Base-by-base conservation (phyloP, 2,113 vertebrate species). In the Peucedramus taeniatus region DNA sequence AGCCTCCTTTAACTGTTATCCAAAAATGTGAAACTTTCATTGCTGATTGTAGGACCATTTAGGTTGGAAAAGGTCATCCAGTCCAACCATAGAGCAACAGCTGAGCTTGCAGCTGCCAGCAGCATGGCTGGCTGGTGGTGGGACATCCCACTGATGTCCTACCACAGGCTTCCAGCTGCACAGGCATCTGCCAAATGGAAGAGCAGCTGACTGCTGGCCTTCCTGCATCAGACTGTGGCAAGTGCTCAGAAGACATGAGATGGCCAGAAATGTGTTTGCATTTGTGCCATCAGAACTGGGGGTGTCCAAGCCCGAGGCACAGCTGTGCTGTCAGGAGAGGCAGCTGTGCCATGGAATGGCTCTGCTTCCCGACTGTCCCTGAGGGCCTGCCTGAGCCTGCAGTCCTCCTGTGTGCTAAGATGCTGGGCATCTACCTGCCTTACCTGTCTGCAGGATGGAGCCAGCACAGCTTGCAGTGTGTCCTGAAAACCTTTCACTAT, bases 401-500 rank as follows among this genome's bases (percentile, higher is more conserved):
- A 59, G 31, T 42, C 24, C 54, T 74, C 20, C 49, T 53, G 56
- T 0, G 0, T 72, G 72, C 49, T 33, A 35, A 15, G 30, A 5
- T 23, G 49, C 28, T 37, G 37, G 30, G 31, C 15, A 4, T 17
- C 42, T 26, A 8, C 33, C 28, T 23, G 0, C 49, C 71, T 64
- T 47, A 59, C 23, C 42, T 17, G 1, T 35, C 81, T 77, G 59
- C 50, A 28, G 77, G 81, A 72, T 11, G 53, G 83, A 94, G 49
- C 44, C 24, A 19, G 56, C 47, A 39, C 45, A 82, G 56, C 35
- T 79, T 31, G 28, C 35, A 23, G 7, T 1, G 35, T 59, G 65
- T 33, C 51, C 39, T 11, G 47, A 45, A 44, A 75, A 33, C 4
- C 19, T 71, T 24, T 49, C 2, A 2, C 45, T 0, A 0, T 10